Evolutionary conservation across 2,113 vertebrate species (phyloP).

Genomic region (Chamaetylas fuelleborni): DNA sequence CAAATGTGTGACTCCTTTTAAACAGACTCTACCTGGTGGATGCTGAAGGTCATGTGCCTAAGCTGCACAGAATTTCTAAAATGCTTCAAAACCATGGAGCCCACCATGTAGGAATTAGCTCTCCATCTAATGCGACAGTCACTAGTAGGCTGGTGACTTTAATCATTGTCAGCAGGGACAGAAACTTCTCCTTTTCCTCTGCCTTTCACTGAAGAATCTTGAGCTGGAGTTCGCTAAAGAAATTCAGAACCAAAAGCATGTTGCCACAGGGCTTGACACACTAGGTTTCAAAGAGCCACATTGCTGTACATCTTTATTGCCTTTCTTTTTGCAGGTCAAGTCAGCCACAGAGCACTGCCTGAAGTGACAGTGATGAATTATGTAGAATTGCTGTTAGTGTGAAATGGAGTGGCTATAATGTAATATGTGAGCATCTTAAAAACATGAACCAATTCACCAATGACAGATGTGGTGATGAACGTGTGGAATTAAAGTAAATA

Average conservation of each 20-base stretch:
- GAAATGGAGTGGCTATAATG: conserved; percentile 61
- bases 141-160: neutral
- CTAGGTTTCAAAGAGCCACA: conserved; percentile 12
- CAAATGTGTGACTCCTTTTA: neutral
- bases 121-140: neutral
- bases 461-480: conserved; percentile 45
- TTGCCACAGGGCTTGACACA: neutral
- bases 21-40: neutral
- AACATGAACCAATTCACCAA: conserved; percentile 45
- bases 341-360: conserved; percentile 15
- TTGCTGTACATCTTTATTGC: conserved; percentile 31
- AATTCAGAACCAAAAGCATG: conserved; percentile 4
- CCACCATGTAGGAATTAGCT: neutral
- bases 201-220: neutral
- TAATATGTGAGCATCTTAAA: conserved; percentile 62
- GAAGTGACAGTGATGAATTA: conserved; percentile 61
- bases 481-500: conserved; percentile 39
- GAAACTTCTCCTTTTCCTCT: neutral
- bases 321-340: conserved; percentile 50
- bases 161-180: neutral
- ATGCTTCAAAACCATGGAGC: neutral
- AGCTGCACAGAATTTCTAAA: neutral
- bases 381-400: conserved; percentile 32
- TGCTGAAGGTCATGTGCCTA: neutral
- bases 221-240: neutral